Evolutionary conservation across 2,113 vertebrate species (phyloP).

Genomic region (Lampris incognitus): DNA sequence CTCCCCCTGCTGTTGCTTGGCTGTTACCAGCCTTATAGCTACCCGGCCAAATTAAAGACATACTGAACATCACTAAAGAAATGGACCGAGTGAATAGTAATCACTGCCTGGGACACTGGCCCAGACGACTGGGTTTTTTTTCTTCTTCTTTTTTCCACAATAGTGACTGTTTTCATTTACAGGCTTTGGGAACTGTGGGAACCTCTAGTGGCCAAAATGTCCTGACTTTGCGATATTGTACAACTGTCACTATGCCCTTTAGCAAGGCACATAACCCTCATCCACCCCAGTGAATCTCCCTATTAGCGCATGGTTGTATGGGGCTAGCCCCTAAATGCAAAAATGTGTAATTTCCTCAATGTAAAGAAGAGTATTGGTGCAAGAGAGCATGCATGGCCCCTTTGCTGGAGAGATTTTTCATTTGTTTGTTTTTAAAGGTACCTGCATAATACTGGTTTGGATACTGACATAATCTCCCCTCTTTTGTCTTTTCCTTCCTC

Average conservation of each 20-base stretch:
- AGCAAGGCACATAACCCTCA: too few relatives aligned
- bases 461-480: conserved; percentile 8
- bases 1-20: conserved; percentile 48
- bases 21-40: conserved; percentile 41
- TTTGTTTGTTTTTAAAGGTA: too few relatives aligned
- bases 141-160: background rate
- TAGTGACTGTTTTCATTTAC: conserved; percentile 4
- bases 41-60: conserved; percentile 33
- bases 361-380: too few relatives aligned
- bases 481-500: conserved; percentile 53
- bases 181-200: conserved; percentile 33
- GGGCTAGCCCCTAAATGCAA: too few relatives aligned
- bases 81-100: conserved; percentile 37
- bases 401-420: too few relatives aligned
- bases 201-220: conserved; percentile 46
- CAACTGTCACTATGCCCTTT: too few relatives aligned
- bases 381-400: too few relatives aligned
- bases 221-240: too few relatives aligned
- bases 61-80: conserved; percentile 22
- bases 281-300: too few relatives aligned
- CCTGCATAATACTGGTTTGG: background rate
- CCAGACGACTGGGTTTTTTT: conserved; percentile 3
- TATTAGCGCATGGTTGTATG: too few relatives aligned
- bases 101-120: conserved; percentile 39
- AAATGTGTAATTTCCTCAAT: too few relatives aligned